A percentile compares a stretch with the other conserved stretches of the same genome.
phyloP scores from a whole-genome alignment of 2,888 invertebrate species.

The Dione juno region DNA sequence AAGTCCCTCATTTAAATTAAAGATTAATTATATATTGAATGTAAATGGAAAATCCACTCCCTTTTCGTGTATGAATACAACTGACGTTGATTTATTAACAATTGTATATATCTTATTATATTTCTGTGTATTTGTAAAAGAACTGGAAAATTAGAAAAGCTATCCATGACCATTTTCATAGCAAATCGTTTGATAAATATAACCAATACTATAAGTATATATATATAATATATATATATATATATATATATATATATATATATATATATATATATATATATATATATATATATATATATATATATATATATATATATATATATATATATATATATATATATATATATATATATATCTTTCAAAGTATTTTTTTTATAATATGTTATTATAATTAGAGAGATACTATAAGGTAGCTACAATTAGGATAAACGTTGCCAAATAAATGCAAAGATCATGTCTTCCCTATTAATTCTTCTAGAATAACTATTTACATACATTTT shows the following conservation, averaged over 20 bases:
- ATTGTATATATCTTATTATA: background rate
- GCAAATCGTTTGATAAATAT: too few species aligned
- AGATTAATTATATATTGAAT: too few species aligned
- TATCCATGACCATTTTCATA: too few species aligned
- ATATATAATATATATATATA: too few species aligned
- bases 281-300: too few species aligned
- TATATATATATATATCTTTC: too few species aligned
- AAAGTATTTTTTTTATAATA: too few species aligned
- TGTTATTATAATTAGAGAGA: slow-evolving; percentile 34
- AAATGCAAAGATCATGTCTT: slow-evolving; percentile 73
- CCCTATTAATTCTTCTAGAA: slow-evolving; percentile 64
- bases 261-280: too few species aligned
- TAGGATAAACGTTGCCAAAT: slow-evolving; percentile 50
- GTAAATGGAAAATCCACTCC: background rate
- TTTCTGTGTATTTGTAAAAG: background rate
- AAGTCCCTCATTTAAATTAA: slow-evolving; percentile 18
- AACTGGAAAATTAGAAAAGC: background rate
- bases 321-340: too few species aligned
- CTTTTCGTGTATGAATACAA: background rate
- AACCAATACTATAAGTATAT: too few species aligned
- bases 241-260: too few species aligned
- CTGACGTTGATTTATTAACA: background rate
- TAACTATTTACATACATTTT: slow-evolving; percentile 53
- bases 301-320: too few species aligned
- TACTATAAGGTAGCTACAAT: slow-evolving; percentile 35